phyloP scores from a whole-genome alignment of 2,113 vertebrate species.

The Rhizomys pruinosus region DNA sequence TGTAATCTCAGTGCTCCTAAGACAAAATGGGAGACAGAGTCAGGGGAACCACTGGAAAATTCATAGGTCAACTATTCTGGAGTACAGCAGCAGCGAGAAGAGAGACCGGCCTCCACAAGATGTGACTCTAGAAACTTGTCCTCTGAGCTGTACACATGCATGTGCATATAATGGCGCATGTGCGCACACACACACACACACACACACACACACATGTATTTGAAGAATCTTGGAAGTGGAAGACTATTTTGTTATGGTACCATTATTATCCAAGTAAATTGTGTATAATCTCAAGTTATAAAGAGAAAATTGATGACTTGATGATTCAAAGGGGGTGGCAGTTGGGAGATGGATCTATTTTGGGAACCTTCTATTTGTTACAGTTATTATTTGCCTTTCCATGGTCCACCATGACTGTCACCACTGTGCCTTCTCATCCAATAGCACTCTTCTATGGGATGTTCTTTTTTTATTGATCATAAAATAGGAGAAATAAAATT shows the following conservation, averaged over 20 bases:
- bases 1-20: neutral
- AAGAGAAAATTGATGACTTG: neutral
- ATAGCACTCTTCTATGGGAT: neutral
- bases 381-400: neutral
- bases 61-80: neutral
- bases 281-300: neutral
- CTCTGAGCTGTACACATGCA: neutral
- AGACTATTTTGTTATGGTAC: neutral
- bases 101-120: neutral
- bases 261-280: slow-evolving; percentile 17
- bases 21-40: neutral
- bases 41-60: neutral
- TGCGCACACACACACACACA: no score
- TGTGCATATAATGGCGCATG: neutral
- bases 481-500: slow-evolving; percentile 37
- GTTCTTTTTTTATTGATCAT: slow-evolving; percentile 41
- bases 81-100: neutral
- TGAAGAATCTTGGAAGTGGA: slow-evolving; percentile 29
- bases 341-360: slow-evolving; percentile 13
- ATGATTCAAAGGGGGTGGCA: neutral
- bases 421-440: neutral
- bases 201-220: neutral
- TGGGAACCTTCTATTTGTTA: neutral
- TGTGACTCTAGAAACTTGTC: neutral
- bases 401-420: neutral